Conservation (phyloP, 2,113 vertebrate genomes). For the Urocitellus parryii region DNA sequence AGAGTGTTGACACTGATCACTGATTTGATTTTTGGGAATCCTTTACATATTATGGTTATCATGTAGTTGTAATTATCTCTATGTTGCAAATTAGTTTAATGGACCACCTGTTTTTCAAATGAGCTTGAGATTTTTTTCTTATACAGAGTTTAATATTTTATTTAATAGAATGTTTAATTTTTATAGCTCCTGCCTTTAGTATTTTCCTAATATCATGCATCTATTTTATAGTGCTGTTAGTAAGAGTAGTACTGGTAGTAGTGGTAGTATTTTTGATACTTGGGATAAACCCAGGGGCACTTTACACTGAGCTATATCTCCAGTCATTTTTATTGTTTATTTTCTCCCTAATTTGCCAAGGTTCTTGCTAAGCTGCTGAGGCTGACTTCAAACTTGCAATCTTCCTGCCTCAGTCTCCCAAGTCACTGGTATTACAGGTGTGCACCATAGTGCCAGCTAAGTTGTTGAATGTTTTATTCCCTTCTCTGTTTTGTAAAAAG, state of each 20-base stretch:
- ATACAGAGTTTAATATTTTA: neutral
- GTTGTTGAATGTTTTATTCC: neutral
- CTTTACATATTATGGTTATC: neutral
- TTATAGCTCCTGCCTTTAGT: neutral
- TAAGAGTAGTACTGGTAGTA: no score
- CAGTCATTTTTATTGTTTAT: no score
- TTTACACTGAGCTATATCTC: no score
- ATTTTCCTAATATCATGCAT: neutral
- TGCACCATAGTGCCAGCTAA: no score
- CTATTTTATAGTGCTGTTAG: neutral
- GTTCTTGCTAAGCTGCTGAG: no score
- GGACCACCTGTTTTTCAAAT: neutral
- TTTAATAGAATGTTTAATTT: conserved; percentile 23
- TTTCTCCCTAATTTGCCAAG: no score
- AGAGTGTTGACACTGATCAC: neutral
- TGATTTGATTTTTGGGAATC: neutral
- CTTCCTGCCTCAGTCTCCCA: no score
- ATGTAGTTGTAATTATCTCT: neutral
- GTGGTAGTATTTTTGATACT: no score
- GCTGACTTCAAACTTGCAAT: no score
- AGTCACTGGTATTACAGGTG: no score
- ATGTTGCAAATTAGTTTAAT: neutral
- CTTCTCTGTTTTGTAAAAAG: neutral
- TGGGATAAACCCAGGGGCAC: no score
- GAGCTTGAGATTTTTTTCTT: neutral